Percentiles rank a stretch among this genome's conserved stretches.
Evolutionary conservation across 2,113 vertebrate genomes (phyloP).

Genomic region (Myiozetetes cayanensis): DNA sequence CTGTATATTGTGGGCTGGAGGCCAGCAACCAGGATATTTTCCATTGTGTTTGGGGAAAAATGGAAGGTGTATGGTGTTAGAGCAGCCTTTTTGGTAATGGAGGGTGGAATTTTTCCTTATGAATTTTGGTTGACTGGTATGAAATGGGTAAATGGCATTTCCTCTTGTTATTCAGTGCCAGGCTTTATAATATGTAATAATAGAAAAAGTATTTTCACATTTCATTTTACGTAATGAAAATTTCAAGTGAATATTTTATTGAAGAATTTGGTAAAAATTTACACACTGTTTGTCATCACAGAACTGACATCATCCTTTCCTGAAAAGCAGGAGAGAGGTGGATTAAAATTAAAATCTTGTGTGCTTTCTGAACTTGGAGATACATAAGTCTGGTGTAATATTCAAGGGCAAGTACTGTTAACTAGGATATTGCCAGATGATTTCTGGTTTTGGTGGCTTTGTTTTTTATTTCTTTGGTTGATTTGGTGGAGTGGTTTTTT

Average conservation of each 20-base stretch:
- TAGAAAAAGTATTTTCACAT: background rate
- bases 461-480: background rate
- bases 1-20: conserved; percentile 14
- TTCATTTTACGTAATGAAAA: background rate
- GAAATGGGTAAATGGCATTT: background rate
- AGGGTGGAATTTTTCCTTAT: background rate
- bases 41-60: background rate
- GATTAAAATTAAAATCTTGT: background rate
- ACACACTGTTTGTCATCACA: background rate
- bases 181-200: background rate
- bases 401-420: background rate
- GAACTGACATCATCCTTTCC: background rate
- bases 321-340: background rate
- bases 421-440: background rate
- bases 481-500: background rate
- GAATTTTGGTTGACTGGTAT: background rate
- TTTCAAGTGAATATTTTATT: background rate
- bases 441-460: background rate
- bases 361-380: background rate
- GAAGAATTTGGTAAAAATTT: background rate
- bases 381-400: background rate
- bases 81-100: conserved; percentile 1
- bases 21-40: conserved; percentile 30
- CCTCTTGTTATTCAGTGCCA: background rate
- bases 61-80: background rate